These are phyloP conservation scores for Helicolenus hilgendorfi DNA, from an alignment of 2,797 vertebrate genomes.

Conservation along the genomic window DNA sequence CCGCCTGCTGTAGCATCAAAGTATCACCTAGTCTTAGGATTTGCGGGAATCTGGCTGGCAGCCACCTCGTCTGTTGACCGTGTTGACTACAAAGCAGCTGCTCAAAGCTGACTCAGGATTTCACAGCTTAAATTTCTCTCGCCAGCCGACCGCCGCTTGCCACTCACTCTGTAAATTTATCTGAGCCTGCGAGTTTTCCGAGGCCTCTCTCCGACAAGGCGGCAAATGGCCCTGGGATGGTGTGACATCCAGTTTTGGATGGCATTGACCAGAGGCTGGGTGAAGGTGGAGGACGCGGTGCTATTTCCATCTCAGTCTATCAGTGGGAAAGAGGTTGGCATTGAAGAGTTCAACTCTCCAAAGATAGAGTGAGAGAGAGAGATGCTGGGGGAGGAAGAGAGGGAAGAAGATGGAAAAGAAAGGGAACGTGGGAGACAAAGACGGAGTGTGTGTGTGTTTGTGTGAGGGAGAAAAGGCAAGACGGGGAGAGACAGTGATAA, in stretches of 20 bases:
- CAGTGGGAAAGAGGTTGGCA: conserved; percentile 56
- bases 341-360: conserved; percentile 62
- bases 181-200: conserved; percentile 19
- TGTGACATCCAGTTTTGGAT: conserved; percentile 45
- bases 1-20: conserved; percentile 36
- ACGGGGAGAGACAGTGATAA: conserved; percentile 61
- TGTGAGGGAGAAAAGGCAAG: conserved; percentile 26
- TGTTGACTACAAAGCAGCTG: conserved; percentile 80
- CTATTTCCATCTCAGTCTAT: conserved; percentile 77
- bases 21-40: conserved; percentile 52
- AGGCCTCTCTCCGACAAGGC: conserved; percentile 22
- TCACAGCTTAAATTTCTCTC: conserved; percentile 72
- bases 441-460: conserved; percentile 46
- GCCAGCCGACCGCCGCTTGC: conserved; percentile 8
- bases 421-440: conserved; percentile 51
- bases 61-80: conserved; percentile 56
- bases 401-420: not conserved
- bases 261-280: conserved; percentile 62
- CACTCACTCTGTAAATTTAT: conserved; percentile 62
- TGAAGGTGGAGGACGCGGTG: conserved; percentile 63
- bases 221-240: conserved; percentile 53
- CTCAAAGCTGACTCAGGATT: conserved; percentile 78
- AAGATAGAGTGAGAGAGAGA: conserved; percentile 37
- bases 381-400: not conserved
- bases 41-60: conserved; percentile 55